Evolutionary conservation across 2,888 invertebrate genomes (phyloP).

Genomic region (Lasioglossum pauxillum): DNA sequence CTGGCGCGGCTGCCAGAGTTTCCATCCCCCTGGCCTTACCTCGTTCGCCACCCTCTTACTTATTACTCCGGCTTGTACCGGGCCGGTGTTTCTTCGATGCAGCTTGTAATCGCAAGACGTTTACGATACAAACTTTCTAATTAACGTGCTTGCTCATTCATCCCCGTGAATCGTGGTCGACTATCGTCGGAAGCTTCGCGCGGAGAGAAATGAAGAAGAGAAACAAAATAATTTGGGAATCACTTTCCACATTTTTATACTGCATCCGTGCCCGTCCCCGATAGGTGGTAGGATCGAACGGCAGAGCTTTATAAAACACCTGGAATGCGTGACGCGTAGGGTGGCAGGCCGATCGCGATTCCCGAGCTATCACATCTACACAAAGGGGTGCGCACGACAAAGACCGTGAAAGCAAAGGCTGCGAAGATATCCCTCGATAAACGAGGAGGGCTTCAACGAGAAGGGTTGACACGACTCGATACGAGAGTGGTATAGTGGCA

Average conservation of each 20-base stretch:
- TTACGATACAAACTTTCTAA: conserved; percentile 45
- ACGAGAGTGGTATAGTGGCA: conserved; percentile 22
- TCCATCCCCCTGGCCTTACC: conserved; percentile 19
- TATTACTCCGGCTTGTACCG: conserved; percentile 41
- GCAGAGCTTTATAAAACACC: background rate
- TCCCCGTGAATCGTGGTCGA: background rate
- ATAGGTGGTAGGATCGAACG: background rate
- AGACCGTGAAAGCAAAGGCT: conserved; percentile 40
- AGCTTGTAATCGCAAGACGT: conserved; percentile 42
- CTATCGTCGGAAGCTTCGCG: background rate
- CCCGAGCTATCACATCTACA: conserved; percentile 42
- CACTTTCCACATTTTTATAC: background rate
- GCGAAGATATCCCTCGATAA: conserved; percentile 60
- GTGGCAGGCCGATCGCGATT: conserved; percentile 20
- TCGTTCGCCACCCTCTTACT: conserved; percentile 17
- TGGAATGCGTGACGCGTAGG: conserved; percentile 8
- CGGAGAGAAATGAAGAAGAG: background rate
- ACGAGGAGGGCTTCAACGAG: conserved; percentile 35
- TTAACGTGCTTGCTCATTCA: conserved; percentile 21
- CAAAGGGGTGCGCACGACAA: conserved; percentile 37
- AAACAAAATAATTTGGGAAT: background rate
- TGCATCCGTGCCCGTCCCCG: background rate
- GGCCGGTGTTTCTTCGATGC: conserved; percentile 33
- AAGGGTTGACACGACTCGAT: conserved; percentile 59
- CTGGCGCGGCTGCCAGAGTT: conserved; percentile 60